Evolutionary conservation across 2,797 vertebrate species (phyloP).

Genomic region (Enteromius thamalakanensis): DNA sequence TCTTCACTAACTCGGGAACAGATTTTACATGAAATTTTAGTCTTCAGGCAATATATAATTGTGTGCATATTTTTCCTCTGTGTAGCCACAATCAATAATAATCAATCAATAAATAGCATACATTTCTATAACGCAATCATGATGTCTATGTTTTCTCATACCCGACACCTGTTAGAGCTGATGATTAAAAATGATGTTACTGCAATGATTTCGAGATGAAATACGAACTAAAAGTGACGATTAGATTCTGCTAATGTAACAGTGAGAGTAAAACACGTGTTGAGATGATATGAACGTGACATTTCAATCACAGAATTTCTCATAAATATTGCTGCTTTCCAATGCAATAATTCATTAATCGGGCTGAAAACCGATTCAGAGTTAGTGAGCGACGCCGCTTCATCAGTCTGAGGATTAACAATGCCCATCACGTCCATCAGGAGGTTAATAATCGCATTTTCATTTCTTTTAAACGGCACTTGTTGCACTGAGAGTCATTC

Average conservation of each 20-base stretch:
- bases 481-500: constrained; percentile 4
- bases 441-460: not conserved
- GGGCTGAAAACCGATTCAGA: no score
- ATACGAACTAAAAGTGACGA: no score
- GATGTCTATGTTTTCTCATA: no score
- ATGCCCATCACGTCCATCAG: not conserved
- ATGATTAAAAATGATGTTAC: no score
- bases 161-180: no score
- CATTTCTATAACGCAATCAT: no score
- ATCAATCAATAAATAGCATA: not conserved
- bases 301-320: not conserved
- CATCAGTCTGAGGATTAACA: not conserved
- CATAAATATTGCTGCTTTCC: not conserved
- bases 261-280: not conserved
- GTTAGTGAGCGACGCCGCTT: not conserved
- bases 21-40: not conserved
- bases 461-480: not conserved
- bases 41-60: no score
- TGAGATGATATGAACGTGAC: not conserved
- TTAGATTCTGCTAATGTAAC: no score
- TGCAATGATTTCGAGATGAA: no score
- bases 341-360: not conserved
- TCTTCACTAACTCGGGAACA: not conserved
- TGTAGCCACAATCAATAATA: no score
- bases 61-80: not conserved